Base-by-base conservation (phyloP, 1,140 invertebrate genomes). In the Venturia canescens region DNA sequence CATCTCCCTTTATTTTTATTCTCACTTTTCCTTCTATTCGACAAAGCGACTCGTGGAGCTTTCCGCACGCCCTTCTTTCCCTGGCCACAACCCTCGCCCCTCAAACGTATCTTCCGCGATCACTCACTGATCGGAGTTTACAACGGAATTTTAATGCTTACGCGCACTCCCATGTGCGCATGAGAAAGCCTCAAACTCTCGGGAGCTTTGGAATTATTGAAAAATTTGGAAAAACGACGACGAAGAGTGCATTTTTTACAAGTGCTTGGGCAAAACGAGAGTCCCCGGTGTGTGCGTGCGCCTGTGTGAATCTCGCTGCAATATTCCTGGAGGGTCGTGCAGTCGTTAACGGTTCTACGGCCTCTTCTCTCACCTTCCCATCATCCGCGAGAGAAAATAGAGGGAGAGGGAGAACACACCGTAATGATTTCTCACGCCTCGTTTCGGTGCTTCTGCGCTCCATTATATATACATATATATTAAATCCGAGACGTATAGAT, bases 171-270 rank as follows among this genome's bases (percentile, higher is more conserved):
- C 31, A 34, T 7, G 7, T 7, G 7, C 31, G 7, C 31, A 34
- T 34, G 34, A 4, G 3, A 3, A 34, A 9, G 3, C 34, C 3
- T 15, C 50, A 15, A 3, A 18, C 50, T 21, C 15, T 4, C 3
- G 50, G 69, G 82, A 83, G 16, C 27, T 76, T 66, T 21, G 29
- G 26, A 83, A 74, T 38, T 31, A 74, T 82, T 23, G 77, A 81
- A 60, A 80, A 57, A 66, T 7, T 71, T 76, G 69, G 2, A 66
- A 66, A 69, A 44, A 72, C 23, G 23, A 27, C 63, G n/a, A n/a
- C 23, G 16, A 74, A 21, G 63, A 72, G 27, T 16, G 38, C 29
- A 15, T 66, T 27, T 27, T 66, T 66, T 66, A 66, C 21, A 66
- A 66, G 60, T 66, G 9, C 23, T 9, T 44, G 1, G 38, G 38